phyloP scores from a whole-genome alignment of 30 jellyfish, hydroid and myxozoan genomes.

The Pseudorhiza aurosa region DNA sequence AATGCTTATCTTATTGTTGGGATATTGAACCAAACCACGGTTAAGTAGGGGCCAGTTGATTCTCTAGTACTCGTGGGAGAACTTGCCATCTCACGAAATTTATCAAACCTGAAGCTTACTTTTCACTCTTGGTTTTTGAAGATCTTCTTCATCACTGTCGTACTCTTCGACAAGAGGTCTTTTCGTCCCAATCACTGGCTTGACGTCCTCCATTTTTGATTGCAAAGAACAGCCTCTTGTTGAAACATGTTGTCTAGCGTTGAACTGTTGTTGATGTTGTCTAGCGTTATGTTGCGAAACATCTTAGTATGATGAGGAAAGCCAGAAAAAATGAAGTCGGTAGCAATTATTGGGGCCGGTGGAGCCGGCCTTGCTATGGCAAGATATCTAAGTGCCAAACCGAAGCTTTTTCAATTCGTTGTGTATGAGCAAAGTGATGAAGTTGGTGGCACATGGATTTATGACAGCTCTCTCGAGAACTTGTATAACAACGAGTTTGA shows the following conservation, averaged over 20 bases:
- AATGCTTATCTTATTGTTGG: no score
- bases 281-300: no score
- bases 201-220: conserved; percentile 41
- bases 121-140: conserved; percentile 38
- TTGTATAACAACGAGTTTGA: not conserved
- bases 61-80: not conserved
- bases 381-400: conserved; percentile 53
- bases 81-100: no score
- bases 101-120: not conserved
- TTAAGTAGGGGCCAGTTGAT: not conserved
- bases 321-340: conserved; percentile 58
- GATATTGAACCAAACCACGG: no score
- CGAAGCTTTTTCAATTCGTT: conserved; percentile 22
- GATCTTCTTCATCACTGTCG: conserved; percentile 76
- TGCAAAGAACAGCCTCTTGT: not conserved
- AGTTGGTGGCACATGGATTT: conserved; percentile 91
- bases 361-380: conserved; percentile 94
- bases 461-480: conserved; percentile 29
- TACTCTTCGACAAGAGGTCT: conserved; percentile 75
- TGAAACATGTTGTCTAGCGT: not conserved
- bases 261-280: no score
- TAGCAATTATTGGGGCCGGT: conserved; percentile 96
- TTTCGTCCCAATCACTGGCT: conserved; percentile 25
- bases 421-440: conserved; percentile 71
- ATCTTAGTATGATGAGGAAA: no score